These are phyloP conservation scores for Dunckerocampus dactyliophorus DNA, from an alignment of 2,113 vertebrate genomes.

Conservation along the genomic window DNA sequence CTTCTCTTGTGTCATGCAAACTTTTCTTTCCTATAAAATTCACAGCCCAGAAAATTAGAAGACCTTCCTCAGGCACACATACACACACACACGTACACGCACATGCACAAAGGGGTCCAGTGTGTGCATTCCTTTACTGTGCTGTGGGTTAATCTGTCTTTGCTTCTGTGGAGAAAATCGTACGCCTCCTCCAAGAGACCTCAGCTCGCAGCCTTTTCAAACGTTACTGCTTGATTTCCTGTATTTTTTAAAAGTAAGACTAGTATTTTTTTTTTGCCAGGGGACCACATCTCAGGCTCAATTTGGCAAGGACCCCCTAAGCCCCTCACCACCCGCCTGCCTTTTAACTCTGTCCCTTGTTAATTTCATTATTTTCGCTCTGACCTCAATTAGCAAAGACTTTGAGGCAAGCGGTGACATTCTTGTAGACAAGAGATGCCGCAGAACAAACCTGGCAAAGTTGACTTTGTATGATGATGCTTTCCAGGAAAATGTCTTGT, in stretches of 20 bases:
- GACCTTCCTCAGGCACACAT: conserved; percentile 55
- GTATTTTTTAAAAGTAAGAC: conserved; percentile 44
- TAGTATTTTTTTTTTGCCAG: conserved; percentile 27
- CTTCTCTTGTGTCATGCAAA: neutral
- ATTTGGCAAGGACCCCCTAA: conserved; percentile 33
- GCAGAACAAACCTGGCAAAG: no score
- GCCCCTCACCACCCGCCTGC: conserved; percentile 53
- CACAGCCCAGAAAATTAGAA: conserved; percentile 62
- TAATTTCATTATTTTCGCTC: conserved; percentile 73
- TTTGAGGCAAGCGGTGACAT: conserved; percentile 4
- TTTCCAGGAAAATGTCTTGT: no score
- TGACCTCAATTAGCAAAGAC: conserved; percentile 74
- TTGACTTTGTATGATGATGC: neutral
- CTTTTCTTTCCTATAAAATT: conserved; percentile 10
- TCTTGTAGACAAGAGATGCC: neutral
- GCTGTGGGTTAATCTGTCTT: conserved; percentile 59
- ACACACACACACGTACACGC: neutral
- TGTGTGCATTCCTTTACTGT: conserved; percentile 68
- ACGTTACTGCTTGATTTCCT: conserved; percentile 71
- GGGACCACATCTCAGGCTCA: conserved; percentile 54
- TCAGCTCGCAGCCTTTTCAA: conserved; percentile 63
- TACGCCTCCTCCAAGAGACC: conserved; percentile 69
- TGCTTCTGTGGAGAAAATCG: conserved; percentile 70
- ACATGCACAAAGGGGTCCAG: conserved; percentile 51
- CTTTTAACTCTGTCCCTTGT: conserved; percentile 55